These are phyloP conservation scores for Saccopteryx bilineata DNA, from an alignment of 2,113 vertebrate genomes.

Conservation along the genomic window DNA sequence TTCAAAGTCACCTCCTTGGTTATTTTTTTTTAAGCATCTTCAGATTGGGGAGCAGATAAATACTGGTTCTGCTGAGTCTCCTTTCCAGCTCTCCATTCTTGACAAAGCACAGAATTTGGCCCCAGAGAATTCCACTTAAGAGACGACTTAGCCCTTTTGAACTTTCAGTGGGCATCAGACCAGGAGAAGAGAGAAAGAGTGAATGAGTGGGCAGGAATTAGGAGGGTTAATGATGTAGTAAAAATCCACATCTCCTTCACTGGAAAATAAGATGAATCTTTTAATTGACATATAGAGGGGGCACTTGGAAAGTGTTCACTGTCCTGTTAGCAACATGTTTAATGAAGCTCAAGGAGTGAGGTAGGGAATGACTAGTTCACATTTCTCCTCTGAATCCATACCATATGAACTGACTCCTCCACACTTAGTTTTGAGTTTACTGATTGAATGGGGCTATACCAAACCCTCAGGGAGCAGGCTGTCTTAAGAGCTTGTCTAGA, in stretches of 20 bases:
- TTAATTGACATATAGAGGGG: background rate
- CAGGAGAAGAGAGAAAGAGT: slow-evolving; percentile 71
- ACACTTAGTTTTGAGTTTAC: background rate
- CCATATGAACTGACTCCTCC: background rate
- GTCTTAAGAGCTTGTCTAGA: background rate
- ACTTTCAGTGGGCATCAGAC: slow-evolving; percentile 79
- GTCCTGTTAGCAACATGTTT: background rate
- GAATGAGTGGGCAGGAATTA: slow-evolving; percentile 80
- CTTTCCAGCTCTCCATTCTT: slow-evolving; percentile 16
- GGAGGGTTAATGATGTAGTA: slow-evolving; percentile 63
- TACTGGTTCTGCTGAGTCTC: background rate
- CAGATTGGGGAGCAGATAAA: background rate
- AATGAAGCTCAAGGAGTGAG: background rate
- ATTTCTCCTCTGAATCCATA: background rate
- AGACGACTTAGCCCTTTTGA: slow-evolving; percentile 80
- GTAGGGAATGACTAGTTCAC: background rate
- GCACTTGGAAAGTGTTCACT: background rate
- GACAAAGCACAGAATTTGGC: slow-evolving; percentile 69
- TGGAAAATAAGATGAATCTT: background rate
- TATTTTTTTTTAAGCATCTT: slow-evolving; percentile 39
- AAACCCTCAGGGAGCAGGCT: background rate
- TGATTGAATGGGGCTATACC: background rate
- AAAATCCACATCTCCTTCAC: background rate
- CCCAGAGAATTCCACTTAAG: slow-evolving; percentile 72
- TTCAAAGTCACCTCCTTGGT: slow-evolving; percentile 29